Percentiles rank a stretch among this genome's conserved stretches.
phyloP scores from a whole-genome alignment of 2,888 invertebrate species.

The Fragum sueziense region DNA sequence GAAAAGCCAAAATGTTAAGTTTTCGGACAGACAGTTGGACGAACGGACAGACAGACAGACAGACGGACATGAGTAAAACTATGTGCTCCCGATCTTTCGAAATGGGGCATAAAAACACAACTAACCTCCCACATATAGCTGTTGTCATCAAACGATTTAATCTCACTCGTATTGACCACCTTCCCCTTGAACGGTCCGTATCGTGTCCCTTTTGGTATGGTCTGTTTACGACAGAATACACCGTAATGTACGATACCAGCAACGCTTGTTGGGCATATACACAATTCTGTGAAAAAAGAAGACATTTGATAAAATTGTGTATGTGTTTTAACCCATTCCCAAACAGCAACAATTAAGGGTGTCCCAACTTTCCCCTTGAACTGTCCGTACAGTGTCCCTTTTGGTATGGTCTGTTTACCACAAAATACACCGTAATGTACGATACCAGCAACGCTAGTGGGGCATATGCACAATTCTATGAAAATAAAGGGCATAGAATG shows the following conservation, averaged over 20 bases:
- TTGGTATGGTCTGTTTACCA: slow-evolving; percentile 72
- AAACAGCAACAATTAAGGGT: too few relatives aligned
- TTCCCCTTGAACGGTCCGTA: slow-evolving; percentile 82
- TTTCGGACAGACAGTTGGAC: too few relatives aligned
- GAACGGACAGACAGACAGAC: too few relatives aligned
- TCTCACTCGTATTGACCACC: slow-evolving; percentile 81
- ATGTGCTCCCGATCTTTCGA: too few relatives aligned
- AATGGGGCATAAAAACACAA: too few relatives aligned
- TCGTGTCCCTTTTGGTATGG: slow-evolving; percentile 77
- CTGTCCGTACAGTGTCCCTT: slow-evolving; percentile 80
- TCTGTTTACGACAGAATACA: slow-evolving; percentile 77
- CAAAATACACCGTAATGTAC: slow-evolving; percentile 81
- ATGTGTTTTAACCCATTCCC: background rate
- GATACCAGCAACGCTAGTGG: slow-evolving; percentile 77
- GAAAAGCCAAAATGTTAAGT: too few relatives aligned
- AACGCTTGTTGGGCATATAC: slow-evolving; percentile 77
- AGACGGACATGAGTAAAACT: too few relatives aligned
- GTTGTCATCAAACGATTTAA: slow-evolving; percentile 81
- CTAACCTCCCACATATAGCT: slow-evolving; percentile 82
- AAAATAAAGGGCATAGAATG: background rate
- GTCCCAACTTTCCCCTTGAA: slow-evolving; percentile 81
- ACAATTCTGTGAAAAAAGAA: slow-evolving; percentile 62
- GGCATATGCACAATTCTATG: slow-evolving; percentile 74
- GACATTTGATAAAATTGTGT: background rate
- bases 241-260: slow-evolving; percentile 80